Evolutionary conservation across 2,113 vertebrate genomes (phyloP).

Genomic region (Engystomops pustulosus): DNA sequence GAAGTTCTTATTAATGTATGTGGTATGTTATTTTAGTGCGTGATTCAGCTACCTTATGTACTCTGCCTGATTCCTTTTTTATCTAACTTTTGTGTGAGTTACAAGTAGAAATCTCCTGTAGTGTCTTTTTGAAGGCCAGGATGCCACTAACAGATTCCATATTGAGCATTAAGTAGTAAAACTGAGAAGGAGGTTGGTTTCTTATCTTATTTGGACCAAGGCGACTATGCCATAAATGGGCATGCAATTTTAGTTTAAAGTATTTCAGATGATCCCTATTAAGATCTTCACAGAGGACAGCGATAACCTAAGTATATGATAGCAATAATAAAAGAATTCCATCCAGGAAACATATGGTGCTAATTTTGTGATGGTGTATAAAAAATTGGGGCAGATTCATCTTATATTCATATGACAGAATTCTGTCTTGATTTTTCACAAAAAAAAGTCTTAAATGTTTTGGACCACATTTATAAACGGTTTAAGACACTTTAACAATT

Average conservation of each 20-base stretch:
- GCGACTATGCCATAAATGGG: neutral
- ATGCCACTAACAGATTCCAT: constrained; percentile 3
- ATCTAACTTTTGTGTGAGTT: neutral
- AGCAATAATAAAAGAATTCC: neutral
- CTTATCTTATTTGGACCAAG: constrained; percentile 5
- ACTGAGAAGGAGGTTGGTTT: neutral
- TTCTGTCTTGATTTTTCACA: too few species aligned
- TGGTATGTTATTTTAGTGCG: neutral
- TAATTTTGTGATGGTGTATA: neutral
- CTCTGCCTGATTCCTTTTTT: neutral
- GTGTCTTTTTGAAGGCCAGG: neutral
- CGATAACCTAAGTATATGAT: neutral
- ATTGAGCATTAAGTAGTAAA: neutral
- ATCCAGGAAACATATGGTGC: neutral
- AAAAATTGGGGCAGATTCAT: too few species aligned
- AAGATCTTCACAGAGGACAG: neutral
- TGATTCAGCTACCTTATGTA: neutral
- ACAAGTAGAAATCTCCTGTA: neutral
- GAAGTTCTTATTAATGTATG: too few species aligned
- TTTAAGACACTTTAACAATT: too few species aligned
- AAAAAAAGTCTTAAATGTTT: too few species aligned
- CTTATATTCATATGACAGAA: too few species aligned
- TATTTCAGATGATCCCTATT: neutral
- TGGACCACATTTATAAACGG: too few species aligned
- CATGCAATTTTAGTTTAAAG: constrained; percentile 6